Evolutionary conservation across 2,888 invertebrate species (phyloP).

Genomic region (Eupithecia vulgata): DNA sequence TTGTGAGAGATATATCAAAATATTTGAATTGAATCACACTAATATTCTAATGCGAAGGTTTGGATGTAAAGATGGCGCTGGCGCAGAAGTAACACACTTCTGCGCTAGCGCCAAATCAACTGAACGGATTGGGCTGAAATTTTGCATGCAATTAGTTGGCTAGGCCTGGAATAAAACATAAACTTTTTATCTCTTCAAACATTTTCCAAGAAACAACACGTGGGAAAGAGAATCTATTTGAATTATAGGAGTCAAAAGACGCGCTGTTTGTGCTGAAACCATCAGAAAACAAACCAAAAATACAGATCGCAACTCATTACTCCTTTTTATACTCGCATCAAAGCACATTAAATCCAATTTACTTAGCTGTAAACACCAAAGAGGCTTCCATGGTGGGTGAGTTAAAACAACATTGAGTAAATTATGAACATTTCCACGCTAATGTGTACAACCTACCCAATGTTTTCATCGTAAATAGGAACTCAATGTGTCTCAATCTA

Average conservation of each 20-base stretch:
- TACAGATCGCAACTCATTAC: background rate
- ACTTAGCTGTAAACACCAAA: constrained; percentile 50
- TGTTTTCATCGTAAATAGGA: constrained; percentile 53
- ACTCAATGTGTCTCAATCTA: constrained; percentile 35
- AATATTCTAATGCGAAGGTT: no score
- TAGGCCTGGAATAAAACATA: no score
- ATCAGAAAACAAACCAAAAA: constrained; percentile 11
- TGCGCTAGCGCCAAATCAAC: no score
- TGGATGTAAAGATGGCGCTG: no score
- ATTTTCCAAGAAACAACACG: no score
- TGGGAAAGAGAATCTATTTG: no score
- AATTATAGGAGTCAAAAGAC: background rate
- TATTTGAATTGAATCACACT: no score
- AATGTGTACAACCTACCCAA: constrained; percentile 50
- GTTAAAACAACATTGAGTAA: constrained; percentile 45
- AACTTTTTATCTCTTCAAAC: no score
- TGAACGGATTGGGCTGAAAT: no score
- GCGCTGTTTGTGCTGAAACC: background rate
- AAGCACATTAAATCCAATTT: constrained; percentile 27
- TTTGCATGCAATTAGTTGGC: no score
- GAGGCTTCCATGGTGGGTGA: constrained; percentile 44
- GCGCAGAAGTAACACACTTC: no score
- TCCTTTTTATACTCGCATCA: constrained; percentile 3
- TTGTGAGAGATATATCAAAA: no score
- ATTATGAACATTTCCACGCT: constrained; percentile 59